phyloP scores from a whole-genome alignment of 2,113 vertebrate species.

The Oreochromis tanganicae region DNA sequence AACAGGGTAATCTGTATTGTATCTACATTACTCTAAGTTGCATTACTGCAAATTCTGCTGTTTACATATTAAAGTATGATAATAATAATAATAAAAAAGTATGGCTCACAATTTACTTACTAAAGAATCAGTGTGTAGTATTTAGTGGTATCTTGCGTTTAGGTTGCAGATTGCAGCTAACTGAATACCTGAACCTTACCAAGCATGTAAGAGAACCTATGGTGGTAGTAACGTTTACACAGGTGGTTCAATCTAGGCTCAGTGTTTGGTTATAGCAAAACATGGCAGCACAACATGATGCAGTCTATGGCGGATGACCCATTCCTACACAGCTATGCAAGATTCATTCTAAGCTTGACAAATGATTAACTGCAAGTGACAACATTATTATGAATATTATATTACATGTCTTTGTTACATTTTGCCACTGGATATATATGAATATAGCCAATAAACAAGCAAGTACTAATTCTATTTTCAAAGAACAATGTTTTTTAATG shows the following conservation, averaged over 20 bases:
- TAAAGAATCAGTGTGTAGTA: not conserved
- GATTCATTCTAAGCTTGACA: not conserved
- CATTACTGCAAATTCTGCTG: not conserved
- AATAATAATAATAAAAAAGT: accelerated
- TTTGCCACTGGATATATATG: not conserved
- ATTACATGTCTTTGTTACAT: not conserved
- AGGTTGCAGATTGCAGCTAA: not conserved
- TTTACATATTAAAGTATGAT: not conserved
- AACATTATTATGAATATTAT: not conserved
- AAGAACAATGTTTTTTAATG: not conserved
- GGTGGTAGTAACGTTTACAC: not conserved
- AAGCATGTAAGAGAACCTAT: not conserved
- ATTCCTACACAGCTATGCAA: not conserved
- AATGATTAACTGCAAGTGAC: not conserved
- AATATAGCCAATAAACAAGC: not conserved
- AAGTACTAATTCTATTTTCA: not conserved
- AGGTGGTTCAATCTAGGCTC: not conserved
- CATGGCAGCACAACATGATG: not conserved
- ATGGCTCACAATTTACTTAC: not conserved
- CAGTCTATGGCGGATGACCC: not conserved
- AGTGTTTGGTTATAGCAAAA: not conserved
- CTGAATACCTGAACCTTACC: not conserved
- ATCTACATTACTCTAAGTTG: not conserved
- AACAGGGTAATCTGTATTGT: not conserved
- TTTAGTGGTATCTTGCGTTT: not conserved